A percentile compares a stretch with the other conserved stretches of the same genome.
phyloP scores from a whole-genome alignment of 1,140 invertebrate species.

The Watersipora subatra region DNA sequence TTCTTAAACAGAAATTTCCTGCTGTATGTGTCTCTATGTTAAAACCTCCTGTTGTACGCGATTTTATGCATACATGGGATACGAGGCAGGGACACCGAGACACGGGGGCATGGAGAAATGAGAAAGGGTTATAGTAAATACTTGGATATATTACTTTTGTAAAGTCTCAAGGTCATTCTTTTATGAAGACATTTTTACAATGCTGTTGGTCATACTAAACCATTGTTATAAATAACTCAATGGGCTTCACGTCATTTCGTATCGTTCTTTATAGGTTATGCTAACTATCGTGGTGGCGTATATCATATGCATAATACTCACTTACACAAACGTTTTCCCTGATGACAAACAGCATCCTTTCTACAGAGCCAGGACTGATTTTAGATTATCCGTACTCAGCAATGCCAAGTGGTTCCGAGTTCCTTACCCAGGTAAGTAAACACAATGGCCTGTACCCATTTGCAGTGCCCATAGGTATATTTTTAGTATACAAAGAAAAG shows the following conservation, averaged over 20 bases:
- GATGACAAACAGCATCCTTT: slow-evolving; percentile 29
- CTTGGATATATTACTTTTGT: not conserved
- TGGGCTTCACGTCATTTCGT: not conserved
- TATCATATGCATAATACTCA: slow-evolving; percentile 61
- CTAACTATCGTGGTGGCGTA: slow-evolving; percentile 67
- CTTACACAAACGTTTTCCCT: slow-evolving; percentile 51
- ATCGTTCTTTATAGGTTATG: slow-evolving; percentile 49
- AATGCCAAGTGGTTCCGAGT: slow-evolving; percentile 68
- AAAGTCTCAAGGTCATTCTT: not conserved
- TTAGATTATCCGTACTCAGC: slow-evolving; percentile 55
- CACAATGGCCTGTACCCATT: too few relatives aligned
- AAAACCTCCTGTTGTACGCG: too few relatives aligned
- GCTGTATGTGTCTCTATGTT: too few relatives aligned
- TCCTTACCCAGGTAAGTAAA: slow-evolving; percentile 66
- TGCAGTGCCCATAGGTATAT: too few relatives aligned
- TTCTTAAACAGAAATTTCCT: too few relatives aligned
- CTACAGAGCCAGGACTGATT: slow-evolving; percentile 63
- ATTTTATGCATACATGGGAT: too few relatives aligned
- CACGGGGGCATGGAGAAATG: not conserved
- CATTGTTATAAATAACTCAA: not conserved
- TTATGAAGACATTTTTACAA: not conserved
- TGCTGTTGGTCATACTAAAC: not conserved
- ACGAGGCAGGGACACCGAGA: too few relatives aligned
- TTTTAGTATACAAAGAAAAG: too few relatives aligned
- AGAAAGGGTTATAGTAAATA: not conserved